phyloP scores from a whole-genome alignment of 2,888 invertebrate genomes.

The Epinotia brunnichana region DNA sequence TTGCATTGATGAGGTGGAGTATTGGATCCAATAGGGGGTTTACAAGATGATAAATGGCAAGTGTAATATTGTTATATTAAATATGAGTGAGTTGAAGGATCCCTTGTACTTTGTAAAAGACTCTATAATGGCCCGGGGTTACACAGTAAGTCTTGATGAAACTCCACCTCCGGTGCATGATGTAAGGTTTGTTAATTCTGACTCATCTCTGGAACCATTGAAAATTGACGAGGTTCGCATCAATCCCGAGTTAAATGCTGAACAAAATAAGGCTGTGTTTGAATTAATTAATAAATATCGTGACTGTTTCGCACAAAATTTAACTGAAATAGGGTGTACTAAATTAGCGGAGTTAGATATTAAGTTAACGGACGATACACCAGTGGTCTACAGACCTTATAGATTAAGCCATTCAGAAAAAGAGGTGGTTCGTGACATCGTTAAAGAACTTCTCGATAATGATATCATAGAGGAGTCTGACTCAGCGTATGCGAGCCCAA shows the following conservation, averaged over 20 bases:
- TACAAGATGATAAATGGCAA: slow-evolving; percentile 6
- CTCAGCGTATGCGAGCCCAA: slow-evolving; percentile 8
- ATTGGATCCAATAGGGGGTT: slow-evolving; percentile 19
- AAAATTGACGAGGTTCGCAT: neutral
- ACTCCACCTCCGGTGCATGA: neutral
- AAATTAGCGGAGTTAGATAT: slow-evolving; percentile 11
- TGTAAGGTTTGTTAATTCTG: neutral
- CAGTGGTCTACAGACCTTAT: slow-evolving; percentile 25
- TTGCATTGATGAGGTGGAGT: slow-evolving; percentile 13
- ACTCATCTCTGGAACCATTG: neutral
- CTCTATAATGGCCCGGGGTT: slow-evolving; percentile 1
- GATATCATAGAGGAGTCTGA: slow-evolving; percentile 10
- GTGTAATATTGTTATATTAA: slow-evolving; percentile 1
- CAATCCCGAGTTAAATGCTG: neutral
- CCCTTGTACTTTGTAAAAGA: neutral
- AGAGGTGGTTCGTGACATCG: neutral
- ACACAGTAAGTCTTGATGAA: neutral
- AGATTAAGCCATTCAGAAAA: neutral
- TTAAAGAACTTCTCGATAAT: slow-evolving; percentile 7
- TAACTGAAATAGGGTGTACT: slow-evolving; percentile 28
- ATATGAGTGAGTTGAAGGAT: neutral
- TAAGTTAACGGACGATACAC: slow-evolving; percentile 20
- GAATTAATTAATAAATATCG: slow-evolving; percentile 21
- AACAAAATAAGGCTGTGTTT: neutral
- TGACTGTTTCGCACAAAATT: slow-evolving; percentile 13